Percentiles rank a stretch among this genome's conserved stretches.
These are phyloP conservation scores for Microctonus hyperodae DNA, from an alignment of 2,888 invertebrate genomes.

Conservation along the genomic window DNA sequence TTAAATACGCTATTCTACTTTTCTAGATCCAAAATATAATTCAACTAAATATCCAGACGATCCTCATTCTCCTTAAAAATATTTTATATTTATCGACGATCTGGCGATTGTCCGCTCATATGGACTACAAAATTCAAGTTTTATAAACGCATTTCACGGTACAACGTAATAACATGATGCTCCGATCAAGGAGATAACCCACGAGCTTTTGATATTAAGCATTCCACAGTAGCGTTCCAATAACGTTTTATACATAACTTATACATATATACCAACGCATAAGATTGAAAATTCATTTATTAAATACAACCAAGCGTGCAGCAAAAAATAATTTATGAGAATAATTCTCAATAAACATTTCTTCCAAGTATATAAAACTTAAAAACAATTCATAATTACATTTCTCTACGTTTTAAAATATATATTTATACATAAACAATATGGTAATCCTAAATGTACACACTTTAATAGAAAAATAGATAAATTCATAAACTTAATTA, in stretches of 20 bases:
- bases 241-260: too few species aligned
- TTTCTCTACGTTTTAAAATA: too few species aligned
- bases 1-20: too few species aligned
- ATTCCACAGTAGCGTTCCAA: constrained; percentile 58
- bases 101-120: not conserved
- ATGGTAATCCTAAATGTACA: too few species aligned
- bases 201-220: constrained; percentile 55
- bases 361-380: too few species aligned
- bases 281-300: constrained; percentile 47
- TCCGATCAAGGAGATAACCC: constrained; percentile 45
- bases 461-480: too few species aligned
- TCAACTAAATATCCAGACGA: not conserved
- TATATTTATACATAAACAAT: too few species aligned
- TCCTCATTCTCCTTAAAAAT: not conserved
- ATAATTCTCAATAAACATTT: too few species aligned
- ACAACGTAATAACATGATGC: constrained; percentile 49
- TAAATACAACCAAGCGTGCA: constrained; percentile 33
- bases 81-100: not conserved
- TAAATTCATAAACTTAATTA: too few species aligned
- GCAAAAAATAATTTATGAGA: constrained; percentile 48
- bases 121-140: not conserved
- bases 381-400: constrained; percentile 1
- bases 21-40: too few species aligned
- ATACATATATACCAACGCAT: constrained; percentile 55
- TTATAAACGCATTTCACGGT: constrained; percentile 3